Evolutionary conservation across 2,888 invertebrate genomes (phyloP).

Genomic region (Scaptomyza caliginosa): DNA sequence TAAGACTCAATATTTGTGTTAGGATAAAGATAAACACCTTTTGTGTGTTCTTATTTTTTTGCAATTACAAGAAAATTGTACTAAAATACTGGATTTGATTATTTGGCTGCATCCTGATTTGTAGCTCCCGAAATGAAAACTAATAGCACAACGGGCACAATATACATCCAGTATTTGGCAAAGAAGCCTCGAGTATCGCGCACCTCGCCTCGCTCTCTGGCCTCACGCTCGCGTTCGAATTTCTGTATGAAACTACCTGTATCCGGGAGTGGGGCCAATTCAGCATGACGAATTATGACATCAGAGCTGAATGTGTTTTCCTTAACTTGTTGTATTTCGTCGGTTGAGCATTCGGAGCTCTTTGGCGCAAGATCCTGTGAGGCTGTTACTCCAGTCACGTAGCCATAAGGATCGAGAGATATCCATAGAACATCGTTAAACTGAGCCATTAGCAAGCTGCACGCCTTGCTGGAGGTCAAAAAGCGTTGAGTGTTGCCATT

Average conservation of each 20-base stretch:
- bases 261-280: constrained; percentile 95
- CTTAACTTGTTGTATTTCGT: constrained; percentile 39
- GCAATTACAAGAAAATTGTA: constrained; percentile 11
- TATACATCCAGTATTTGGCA: constrained; percentile 99
- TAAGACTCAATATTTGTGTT: neutral
- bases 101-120: constrained; percentile 88
- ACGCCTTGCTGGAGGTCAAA: constrained; percentile 92
- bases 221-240: constrained; percentile 94
- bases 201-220: constrained; percentile 93
- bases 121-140: constrained; percentile 94
- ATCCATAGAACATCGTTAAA: constrained; percentile 91
- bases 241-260: constrained; percentile 98
- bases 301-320: constrained; percentile 89
- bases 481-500: constrained; percentile 89
- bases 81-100: constrained; percentile 18
- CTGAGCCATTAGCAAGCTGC: constrained; percentile 90
- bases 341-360: constrained; percentile 59
- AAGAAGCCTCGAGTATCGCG: constrained; percentile 98
- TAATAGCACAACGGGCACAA: constrained; percentile 96
- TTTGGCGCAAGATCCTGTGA: constrained; percentile 85
- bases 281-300: constrained; percentile 91
- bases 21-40: constrained; percentile 1
- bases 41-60: constrained; percentile 12
- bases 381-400: constrained; percentile 88
- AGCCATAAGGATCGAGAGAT: constrained; percentile 91